Base-by-base conservation (phyloP, 1,140 invertebrate species). In the Achroia grisella region DNA sequence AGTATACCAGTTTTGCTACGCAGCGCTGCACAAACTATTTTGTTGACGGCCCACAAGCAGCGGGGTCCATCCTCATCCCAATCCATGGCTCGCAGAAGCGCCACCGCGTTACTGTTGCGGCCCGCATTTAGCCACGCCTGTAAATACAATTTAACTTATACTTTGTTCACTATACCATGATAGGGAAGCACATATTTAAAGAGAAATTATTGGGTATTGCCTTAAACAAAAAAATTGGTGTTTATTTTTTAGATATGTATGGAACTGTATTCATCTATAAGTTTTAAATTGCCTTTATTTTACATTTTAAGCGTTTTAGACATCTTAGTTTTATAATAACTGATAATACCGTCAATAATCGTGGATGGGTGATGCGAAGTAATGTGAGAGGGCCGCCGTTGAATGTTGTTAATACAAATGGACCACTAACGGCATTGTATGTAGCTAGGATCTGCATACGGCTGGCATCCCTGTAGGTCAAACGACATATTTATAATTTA, bases 21-120 rank as follows among this genome's bases (percentile, higher is more conserved):
- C 10, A 60, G 27, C 0, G 54, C 52, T 1, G 10, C 60, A 28
- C 51, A 66, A 10, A 62, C 59, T 6, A 78, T 50, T 10, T 53
- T 65, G 29, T 71, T 60, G 23, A 70, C 37, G 0, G 58, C 62
- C 35, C 56, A 62, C 0, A 79, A 47, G 14, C 78, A 79, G 6
- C 71, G 59, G 0, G 56, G 50, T 0, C 66, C 70, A n/a, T 76
- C 68, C 6, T 44, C 42, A n/a, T 72, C 71, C 79, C 79, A 83
- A 32, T 81, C 71, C 45, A 79, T 48, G 0, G 77, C 62, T 0
- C 63, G 60, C 0, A 84, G 56, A 1, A 81, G 46, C 0, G 66
- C 42, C 4, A 80, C 63, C 0, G 80, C 72, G 42, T 72, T 70
- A 0, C 56, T 37, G 2, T 55, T 46, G 1, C 75, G 70, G 9